Conservation (phyloP, 1,140 invertebrate species). For the Eciton burchellii region DNA sequence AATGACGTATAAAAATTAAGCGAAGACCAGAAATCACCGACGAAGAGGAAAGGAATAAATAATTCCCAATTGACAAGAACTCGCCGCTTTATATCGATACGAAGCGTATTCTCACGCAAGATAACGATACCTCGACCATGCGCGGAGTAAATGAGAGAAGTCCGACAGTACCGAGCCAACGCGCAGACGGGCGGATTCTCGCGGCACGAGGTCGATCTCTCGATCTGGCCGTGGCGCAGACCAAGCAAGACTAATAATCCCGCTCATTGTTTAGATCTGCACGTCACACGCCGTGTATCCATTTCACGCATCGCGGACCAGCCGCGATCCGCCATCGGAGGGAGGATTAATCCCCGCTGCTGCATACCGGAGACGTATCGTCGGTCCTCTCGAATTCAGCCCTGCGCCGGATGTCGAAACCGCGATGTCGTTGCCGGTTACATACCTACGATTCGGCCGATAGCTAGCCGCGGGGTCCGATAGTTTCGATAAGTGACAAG, state of each 20-base stretch:
- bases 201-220: slow-evolving; percentile 22
- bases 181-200: too few relatives aligned
- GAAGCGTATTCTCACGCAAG: too few relatives aligned
- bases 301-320: slow-evolving; percentile 60
- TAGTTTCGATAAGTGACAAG: slow-evolving; percentile 49
- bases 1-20: too few relatives aligned
- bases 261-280: slow-evolving; percentile 65
- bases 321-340: slow-evolving; percentile 44
- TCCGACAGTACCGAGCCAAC: too few relatives aligned
- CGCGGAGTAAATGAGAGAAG: too few relatives aligned
- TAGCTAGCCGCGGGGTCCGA: slow-evolving; percentile 46
- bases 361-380: slow-evolving; percentile 52
- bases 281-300: slow-evolving; percentile 39
- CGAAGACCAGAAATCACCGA: too few relatives aligned
- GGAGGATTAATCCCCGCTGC: slow-evolving; percentile 39
- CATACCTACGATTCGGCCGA: slow-evolving; percentile 51
- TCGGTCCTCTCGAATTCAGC: slow-evolving; percentile 48
- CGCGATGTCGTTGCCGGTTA: slow-evolving; percentile 37
- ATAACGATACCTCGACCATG: too few relatives aligned
- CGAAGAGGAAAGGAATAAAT: too few relatives aligned
- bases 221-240: not conserved
- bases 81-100: too few relatives aligned
- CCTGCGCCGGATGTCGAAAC: slow-evolving; percentile 51
- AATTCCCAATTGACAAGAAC: too few relatives aligned
- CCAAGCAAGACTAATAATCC: slow-evolving; percentile 60